A percentile compares a stretch with the other conserved stretches of the same genome.
Conservation (phyloP, 1,140 invertebrate genomes). For the Musca vetustissima region DNA sequence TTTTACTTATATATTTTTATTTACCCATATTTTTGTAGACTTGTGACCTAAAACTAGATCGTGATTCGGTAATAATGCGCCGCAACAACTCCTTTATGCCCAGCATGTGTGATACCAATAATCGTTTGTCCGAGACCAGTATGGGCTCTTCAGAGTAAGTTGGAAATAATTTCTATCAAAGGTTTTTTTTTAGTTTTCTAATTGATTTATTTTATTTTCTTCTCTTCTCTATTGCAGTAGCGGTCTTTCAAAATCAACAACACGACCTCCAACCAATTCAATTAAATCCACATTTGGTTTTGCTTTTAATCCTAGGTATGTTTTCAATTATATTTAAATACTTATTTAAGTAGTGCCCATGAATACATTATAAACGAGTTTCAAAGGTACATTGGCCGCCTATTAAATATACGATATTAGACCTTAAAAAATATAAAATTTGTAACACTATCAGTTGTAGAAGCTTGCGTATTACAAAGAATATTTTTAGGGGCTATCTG, state of each 20-base stretch:
- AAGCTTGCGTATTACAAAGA: no score
- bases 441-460: no score
- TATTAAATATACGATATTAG: no score
- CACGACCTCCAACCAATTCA: constrained; percentile 48
- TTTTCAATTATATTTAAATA: background rate
- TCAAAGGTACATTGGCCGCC: no score
- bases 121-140: constrained; percentile 53
- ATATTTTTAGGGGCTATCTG: no score
- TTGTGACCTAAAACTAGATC: constrained; percentile 51
- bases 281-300: constrained; percentile 53
- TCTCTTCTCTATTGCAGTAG: constrained; percentile 48
- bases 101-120: constrained; percentile 43
- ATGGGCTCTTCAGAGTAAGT: constrained; percentile 56
- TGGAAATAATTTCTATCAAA: background rate
- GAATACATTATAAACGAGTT: no score
- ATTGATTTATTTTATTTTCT: constrained; percentile 15
- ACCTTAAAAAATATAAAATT: no score
- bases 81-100: constrained; percentile 48
- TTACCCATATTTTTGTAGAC: constrained; percentile 29
- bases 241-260: constrained; percentile 52
- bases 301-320: constrained; percentile 47
- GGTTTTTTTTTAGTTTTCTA: background rate
- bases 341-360: no score
- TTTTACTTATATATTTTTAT: background rate
- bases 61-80: constrained; percentile 51